phyloP scores from a whole-genome alignment of 2,797 vertebrate species.

The Brachyrhaphis roseni region DNA sequence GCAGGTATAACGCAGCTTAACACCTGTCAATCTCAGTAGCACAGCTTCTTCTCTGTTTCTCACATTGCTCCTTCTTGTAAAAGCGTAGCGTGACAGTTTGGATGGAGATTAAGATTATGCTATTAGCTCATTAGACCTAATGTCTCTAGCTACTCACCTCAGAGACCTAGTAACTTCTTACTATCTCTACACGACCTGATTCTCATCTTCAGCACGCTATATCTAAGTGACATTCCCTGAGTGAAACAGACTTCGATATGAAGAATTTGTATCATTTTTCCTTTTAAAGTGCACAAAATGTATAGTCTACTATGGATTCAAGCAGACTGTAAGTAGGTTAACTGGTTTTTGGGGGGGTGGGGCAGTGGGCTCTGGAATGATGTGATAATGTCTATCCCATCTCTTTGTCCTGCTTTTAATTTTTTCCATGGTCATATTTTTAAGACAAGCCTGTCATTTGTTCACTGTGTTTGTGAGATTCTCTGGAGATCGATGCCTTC shows the following conservation, averaged over 20 bases:
- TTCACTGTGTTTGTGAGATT: constrained; percentile 36
- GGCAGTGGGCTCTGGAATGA: constrained; percentile 14
- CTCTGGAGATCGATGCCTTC: constrained; percentile 47
- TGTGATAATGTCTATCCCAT: constrained; percentile 42
- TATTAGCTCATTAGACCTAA: constrained; percentile 10
- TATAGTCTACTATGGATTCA: constrained; percentile 7
- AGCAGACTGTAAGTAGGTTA: constrained; percentile 43
- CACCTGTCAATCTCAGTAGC: background rate
- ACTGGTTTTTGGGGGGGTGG: background rate
- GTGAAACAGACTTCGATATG: background rate
- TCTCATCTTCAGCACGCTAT: constrained; percentile 1
- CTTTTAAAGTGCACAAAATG: background rate
- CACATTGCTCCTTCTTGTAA: constrained; percentile 2
- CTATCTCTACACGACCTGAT: background rate
- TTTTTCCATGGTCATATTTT: constrained; percentile 33
- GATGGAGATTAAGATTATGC: constrained; percentile 19
- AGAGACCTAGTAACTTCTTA: constrained; percentile 11
- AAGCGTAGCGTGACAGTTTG: constrained; percentile 16
- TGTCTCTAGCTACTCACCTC: constrained; percentile 15
- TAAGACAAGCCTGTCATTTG: constrained; percentile 36
- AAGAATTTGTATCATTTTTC: background rate
- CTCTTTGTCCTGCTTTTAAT: constrained; percentile 23
- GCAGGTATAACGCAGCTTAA: background rate
- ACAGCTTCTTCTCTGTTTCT: background rate
- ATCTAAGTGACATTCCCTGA: background rate